phyloP scores from a whole-genome alignment of 37 sponge, comb jelly and placozoan genomes.

The Aphrocallistes beatrix region DNA sequence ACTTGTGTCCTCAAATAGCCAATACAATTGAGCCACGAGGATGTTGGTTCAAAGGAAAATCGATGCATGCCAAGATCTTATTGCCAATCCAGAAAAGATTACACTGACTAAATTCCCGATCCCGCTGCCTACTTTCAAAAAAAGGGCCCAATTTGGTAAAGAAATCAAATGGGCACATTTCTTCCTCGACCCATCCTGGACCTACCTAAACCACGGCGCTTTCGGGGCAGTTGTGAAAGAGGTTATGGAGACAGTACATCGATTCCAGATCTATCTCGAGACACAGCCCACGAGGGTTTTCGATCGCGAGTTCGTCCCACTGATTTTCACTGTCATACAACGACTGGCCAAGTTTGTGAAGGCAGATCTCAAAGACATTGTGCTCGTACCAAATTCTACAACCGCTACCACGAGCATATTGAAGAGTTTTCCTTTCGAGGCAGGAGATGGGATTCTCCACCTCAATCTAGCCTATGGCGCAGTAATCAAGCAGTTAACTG shows the following conservation, averaged over 20 bases:
- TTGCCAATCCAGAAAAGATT: too few relatives aligned
- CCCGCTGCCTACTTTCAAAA: neutral
- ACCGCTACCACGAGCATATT: slow-evolving; percentile 45
- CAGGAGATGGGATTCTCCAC: slow-evolving; percentile 46
- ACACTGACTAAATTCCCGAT: neutral
- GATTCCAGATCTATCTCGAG: slow-evolving; percentile 58
- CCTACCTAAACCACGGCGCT: slow-evolving; percentile 79
- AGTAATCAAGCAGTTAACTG: neutral
- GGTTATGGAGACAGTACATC: slow-evolving; percentile 21
- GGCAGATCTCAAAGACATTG: slow-evolving; percentile 41
- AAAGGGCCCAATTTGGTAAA: slow-evolving; percentile 13
- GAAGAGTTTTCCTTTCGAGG: slow-evolving; percentile 29
- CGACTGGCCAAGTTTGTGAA: slow-evolving; percentile 53
- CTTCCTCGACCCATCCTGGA: slow-evolving; percentile 23
- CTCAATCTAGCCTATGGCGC: slow-evolving; percentile 51
- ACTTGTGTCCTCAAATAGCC: too few relatives aligned
- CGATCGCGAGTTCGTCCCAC: slow-evolving; percentile 61
- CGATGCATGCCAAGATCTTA: too few relatives aligned
- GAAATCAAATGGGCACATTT: slow-evolving; percentile 24
- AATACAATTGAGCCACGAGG: too few relatives aligned
- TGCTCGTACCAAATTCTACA: slow-evolving; percentile 68
- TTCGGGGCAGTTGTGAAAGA: slow-evolving; percentile 58
- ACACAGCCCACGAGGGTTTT: slow-evolving; percentile 57
- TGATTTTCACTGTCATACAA: slow-evolving; percentile 32
- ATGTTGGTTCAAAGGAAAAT: too few relatives aligned